Conservation (phyloP, 2,797 vertebrate species). For the Thalassophryne amazonica region DNA sequence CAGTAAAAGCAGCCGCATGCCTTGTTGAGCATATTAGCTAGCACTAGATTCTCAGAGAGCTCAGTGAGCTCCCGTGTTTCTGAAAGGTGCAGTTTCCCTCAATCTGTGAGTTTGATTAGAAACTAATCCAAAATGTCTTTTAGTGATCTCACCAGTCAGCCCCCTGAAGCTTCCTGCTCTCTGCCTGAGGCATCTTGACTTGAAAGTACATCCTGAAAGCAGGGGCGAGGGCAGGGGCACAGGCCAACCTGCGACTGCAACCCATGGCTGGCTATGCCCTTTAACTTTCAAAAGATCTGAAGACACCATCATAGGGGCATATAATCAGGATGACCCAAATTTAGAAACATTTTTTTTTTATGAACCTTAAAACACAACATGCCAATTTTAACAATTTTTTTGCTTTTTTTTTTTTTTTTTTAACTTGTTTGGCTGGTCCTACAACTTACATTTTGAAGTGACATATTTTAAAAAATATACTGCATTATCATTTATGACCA, state of each 20-base stretch:
- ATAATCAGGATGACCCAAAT: too few relatives aligned
- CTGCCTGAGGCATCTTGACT: constrained; percentile 24
- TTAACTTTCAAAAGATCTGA: constrained; percentile 14
- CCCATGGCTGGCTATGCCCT: neutral
- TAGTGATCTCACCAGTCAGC: constrained; percentile 70
- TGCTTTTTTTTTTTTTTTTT: too few relatives aligned
- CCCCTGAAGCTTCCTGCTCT: constrained; percentile 35
- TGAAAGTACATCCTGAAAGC: constrained; percentile 10
- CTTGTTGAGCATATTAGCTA: constrained; percentile 5
- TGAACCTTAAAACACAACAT: too few relatives aligned
- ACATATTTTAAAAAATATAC: too few relatives aligned
- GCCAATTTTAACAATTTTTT: too few relatives aligned
- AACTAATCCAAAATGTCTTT: constrained; percentile 53
- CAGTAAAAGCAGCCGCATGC: constrained; percentile 16
- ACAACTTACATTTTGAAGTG: too few relatives aligned
- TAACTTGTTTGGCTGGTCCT: too few relatives aligned
- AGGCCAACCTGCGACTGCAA: neutral
- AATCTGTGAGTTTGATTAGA: constrained; percentile 52
- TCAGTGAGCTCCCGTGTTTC: constrained; percentile 33
- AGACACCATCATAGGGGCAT: too few relatives aligned
- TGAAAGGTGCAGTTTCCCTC: constrained; percentile 30
- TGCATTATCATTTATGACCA: too few relatives aligned
- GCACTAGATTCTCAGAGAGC: constrained; percentile 17
- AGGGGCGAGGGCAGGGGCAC: neutral
- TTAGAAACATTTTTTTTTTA: too few relatives aligned